Base-by-base conservation (phyloP, 2,113 vertebrate genomes). In the Rhabdornis inornatus region DNA sequence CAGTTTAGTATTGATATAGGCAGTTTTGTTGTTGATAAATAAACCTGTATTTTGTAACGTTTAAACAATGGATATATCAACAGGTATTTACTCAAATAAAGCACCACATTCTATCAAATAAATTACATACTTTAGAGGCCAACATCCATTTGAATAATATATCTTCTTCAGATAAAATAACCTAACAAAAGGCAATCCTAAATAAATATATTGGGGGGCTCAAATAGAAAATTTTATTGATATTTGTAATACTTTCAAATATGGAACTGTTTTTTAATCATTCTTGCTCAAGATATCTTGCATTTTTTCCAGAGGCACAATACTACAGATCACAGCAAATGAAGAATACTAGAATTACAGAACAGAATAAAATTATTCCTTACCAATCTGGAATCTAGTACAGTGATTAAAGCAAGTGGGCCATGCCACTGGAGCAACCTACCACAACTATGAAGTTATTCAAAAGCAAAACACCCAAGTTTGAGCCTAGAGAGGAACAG, bases 1-100 rank as follows among this genome's bases (percentile, higher is more conserved):
- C 94, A 94, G 95, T 97, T 97, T 92, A 78, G 91, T 93, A 87
- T 14, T 72, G 78, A 89, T 81, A 75, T 12, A 85, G 71, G 60
- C 42, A 92, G 39, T 80, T 96, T 74, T 94, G 69, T 44, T 96
- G 86, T 81, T 89, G 90, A 95, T 83, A 91, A 94, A 83, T 70
- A 68, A 82, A 84, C 79, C 35, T 56, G 66, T 86, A 64, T 37
- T 79, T 65, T 65, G 4, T 44, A 79, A 55, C 7, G 74, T 94
- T 92, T 90, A 92, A 89, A 92, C 80, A 66, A 83, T 8, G 30
- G 57, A 56, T 94, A 57, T 31, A 84, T 71, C 69, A 85, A 65
- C 61, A 50, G 49, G 3, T 37, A 60, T 79, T 79, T 95, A 72
- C 65, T 85, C 37, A 89, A 90, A 45, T 63, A 63, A 78, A 91